Conservation (phyloP, 1,140 invertebrate genomes). For the Macrosteles quadrilineatus region DNA sequence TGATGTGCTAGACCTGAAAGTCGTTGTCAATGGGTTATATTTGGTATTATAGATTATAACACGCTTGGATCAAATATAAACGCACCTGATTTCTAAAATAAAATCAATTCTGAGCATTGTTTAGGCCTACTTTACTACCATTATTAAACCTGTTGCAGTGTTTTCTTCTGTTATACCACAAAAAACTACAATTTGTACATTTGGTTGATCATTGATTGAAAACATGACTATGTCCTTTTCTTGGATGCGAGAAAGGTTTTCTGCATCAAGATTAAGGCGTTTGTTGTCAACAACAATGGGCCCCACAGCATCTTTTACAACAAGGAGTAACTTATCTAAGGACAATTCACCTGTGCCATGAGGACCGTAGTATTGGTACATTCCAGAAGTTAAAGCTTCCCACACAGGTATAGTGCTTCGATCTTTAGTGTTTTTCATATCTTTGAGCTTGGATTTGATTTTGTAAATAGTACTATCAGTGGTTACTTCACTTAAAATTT, state of each 20-base stretch:
- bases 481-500: not conserved
- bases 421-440: not conserved
- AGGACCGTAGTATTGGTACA: not conserved
- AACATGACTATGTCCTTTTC: not conserved
- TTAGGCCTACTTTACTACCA: not conserved
- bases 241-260: not conserved
- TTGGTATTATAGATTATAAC: no score
- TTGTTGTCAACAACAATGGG: not conserved
- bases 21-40: no score
- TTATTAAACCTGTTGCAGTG: not conserved
- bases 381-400: not conserved
- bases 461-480: not conserved
- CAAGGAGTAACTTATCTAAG: not conserved
- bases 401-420: not conserved
- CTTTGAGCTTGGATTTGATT: not conserved
- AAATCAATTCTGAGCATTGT: no score
- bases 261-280: not conserved
- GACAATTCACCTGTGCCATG: not conserved
- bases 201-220: not conserved
- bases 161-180: slow-evolving; percentile 3
- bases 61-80: no score
- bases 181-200: not conserved
- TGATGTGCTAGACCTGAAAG: no score
- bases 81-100: no score
- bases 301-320: not conserved